These are phyloP conservation scores for Cynodonichthys magdalenae DNA, from an alignment of 2,797 vertebrate genomes.

Conservation along the genomic window DNA sequence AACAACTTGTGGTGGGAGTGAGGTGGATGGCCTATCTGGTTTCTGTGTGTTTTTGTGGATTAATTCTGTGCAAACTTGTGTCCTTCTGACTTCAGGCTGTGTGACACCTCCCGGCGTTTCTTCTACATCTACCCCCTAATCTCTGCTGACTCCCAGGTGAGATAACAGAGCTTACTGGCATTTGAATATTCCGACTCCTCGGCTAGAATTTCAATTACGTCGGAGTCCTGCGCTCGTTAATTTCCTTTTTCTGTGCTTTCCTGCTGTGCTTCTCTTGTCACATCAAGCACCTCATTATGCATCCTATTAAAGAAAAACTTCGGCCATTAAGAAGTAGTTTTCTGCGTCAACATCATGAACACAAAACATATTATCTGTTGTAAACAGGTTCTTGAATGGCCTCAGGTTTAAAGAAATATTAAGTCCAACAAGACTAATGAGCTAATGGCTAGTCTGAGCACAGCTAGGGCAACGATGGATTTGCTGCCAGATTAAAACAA, in stretches of 20 bases:
- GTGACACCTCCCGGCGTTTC: slow-evolving; percentile 33
- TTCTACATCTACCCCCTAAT: slow-evolving; percentile 61
- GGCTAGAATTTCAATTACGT: slow-evolving; percentile 70
- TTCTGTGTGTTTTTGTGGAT: slow-evolving; percentile 16
- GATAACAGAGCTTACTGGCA: slow-evolving; percentile 66
- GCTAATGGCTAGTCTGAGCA: no score
- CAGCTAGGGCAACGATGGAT: no score
- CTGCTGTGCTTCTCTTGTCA: slow-evolving; percentile 35
- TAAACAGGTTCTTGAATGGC: no score
- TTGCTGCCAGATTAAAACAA: no score
- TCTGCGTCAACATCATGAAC: no score
- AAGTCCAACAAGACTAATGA: no score
- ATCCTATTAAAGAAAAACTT: no score
- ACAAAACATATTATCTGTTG: no score
- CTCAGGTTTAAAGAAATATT: no score
- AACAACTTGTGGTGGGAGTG: neutral
- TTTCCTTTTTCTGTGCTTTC: slow-evolving; percentile 7
- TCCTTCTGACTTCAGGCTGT: slow-evolving; percentile 36
- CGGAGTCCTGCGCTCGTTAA: slow-evolving; percentile 10
- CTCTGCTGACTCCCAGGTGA: slow-evolving; percentile 61
- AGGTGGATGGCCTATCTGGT: slow-evolving; percentile 5
- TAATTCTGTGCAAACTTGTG: slow-evolving; percentile 29
- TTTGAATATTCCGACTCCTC: slow-evolving; percentile 63
- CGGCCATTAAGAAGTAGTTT: no score
- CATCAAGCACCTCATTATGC: slow-evolving; percentile 21